These are phyloP conservation scores for Capromys pilorides DNA, from an alignment of 2,797 vertebrate species.

Conservation along the genomic window DNA sequence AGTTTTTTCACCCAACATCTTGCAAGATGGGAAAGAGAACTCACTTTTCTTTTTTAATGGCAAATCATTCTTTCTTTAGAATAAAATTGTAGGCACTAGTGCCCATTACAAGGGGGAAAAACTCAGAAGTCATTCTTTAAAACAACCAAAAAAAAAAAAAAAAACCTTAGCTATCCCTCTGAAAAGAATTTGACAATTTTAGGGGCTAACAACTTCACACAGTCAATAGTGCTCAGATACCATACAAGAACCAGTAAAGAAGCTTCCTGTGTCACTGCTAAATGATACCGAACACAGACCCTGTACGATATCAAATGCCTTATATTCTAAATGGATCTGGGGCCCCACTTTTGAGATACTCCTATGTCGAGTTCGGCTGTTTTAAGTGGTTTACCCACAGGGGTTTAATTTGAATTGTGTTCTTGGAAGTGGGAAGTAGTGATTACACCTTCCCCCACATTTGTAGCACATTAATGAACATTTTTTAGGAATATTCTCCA, in stretches of 20 bases:
- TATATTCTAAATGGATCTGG: constrained; percentile 27
- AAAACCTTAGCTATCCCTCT: background rate
- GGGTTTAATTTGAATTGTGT: constrained; percentile 78
- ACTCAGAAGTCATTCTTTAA: constrained; percentile 22
- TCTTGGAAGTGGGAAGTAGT: constrained; percentile 62
- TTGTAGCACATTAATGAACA: constrained; percentile 73
- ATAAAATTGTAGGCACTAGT: constrained; percentile 13
- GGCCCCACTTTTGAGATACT: constrained; percentile 49
- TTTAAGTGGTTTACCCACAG: constrained; percentile 74
- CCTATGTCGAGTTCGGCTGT: constrained; percentile 58
- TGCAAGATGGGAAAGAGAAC: too few relatives aligned
- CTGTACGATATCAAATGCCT: constrained; percentile 62
- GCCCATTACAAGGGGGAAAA: background rate
- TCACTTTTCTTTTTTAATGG: background rate
- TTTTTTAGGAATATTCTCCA: constrained; percentile 77
- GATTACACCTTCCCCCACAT: constrained; percentile 72
- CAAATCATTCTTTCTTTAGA: constrained; percentile 32
- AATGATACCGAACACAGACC: constrained; percentile 63
- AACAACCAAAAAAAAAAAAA: background rate
- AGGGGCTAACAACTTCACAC: constrained; percentile 2
- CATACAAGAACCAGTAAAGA: background rate
- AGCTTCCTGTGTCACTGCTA: constrained; percentile 43
- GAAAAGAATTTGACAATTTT: constrained; percentile 33
- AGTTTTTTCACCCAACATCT: too few relatives aligned
- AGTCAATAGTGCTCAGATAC: background rate